Percentiles rank a stretch among this genome's conserved stretches.
phyloP scores from a whole-genome alignment of 2,797 vertebrate genomes.

The Megaceryle alcyon region DNA sequence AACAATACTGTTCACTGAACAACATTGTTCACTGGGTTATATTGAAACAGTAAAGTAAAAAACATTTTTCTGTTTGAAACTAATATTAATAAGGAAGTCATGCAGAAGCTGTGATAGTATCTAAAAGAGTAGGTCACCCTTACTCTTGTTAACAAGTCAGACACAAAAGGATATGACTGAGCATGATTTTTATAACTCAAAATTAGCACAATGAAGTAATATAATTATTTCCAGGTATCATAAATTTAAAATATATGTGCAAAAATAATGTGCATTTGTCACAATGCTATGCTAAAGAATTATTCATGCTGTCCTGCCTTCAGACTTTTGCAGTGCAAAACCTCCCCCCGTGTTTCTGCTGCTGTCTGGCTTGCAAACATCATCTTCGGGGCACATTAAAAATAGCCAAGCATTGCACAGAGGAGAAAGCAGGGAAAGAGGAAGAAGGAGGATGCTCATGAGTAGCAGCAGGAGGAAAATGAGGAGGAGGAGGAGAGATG shows the following conservation, averaged over 20 bases:
- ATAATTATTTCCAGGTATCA: conserved; percentile 27
- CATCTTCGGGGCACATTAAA: rapidly evolving
- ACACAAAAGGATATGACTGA: neutral
- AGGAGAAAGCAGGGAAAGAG: neutral
- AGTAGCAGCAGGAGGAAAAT: neutral
- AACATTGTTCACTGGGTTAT: neutral
- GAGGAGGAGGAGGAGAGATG: neutral
- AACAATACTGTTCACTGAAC: neutral
- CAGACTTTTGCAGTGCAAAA: neutral
- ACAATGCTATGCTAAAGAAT: neutral
- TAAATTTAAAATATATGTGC: conserved; percentile 32
- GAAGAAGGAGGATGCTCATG: neutral
- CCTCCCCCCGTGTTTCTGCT: neutral
- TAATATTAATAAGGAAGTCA: neutral
- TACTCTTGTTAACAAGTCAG: neutral
- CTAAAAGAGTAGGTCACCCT: neutral
- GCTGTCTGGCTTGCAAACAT: neutral
- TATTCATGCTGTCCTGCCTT: neutral
- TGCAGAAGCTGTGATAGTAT: neutral
- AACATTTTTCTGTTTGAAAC: neutral
- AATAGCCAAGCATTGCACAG: rapidly evolving
- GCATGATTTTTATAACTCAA: neutral
- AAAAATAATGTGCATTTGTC: conserved; percentile 34
- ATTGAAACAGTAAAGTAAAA: neutral
- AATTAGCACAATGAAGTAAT: neutral